Base-by-base conservation (phyloP, 2,113 vertebrate genomes). In the Menidia beryllina region DNA sequence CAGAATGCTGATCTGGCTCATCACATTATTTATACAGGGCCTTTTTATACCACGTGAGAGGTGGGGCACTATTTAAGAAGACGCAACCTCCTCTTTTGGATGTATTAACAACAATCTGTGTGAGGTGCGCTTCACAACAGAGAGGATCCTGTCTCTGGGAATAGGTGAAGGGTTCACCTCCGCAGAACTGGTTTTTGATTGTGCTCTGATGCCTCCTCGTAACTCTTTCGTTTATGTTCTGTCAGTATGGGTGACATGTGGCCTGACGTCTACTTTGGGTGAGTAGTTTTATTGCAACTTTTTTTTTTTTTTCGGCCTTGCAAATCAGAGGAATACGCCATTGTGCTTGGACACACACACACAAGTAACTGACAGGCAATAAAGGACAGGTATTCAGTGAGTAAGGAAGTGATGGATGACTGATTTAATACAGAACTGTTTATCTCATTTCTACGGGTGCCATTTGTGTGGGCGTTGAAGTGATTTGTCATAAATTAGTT, bases 201-300 rank as follows among this genome's bases (percentile, higher is more conserved):
- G 7, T 53, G 8, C 5, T 21, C 51, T 27, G 41, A 43, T 43
- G 19, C 15, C 38, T 13, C 2, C 21, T 41, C n/a, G 21, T 27
- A 7, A 53, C 26, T 4, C 19, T 41, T 52, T 6, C 66, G 24
- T 0, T 67, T 63, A 4, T 3, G 7, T 43, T 61, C 0, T 63
- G 60, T 48, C 59, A 83, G 80, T 17, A 12, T 62, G n/a, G 50
- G 23, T 78, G 62, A 6, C 45, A n/a, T 69, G 7, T n/a, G 19
- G 38, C 1, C 23, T 47, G 41, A 7, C 0, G 13, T 7, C 8
- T n/a, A 8, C 26, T 77, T 50, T 30, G 49, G 66, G 66, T 69
- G 36, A 50, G 66, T 69, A 25, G 4, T 5, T 49, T n/a, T 20
- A 39, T 24, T 19, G 20, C 12, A 2, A 12, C 1, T 34, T 45